Base-by-base conservation (phyloP, 2,888 invertebrate species). In the Parnassius smintheus region DNA sequence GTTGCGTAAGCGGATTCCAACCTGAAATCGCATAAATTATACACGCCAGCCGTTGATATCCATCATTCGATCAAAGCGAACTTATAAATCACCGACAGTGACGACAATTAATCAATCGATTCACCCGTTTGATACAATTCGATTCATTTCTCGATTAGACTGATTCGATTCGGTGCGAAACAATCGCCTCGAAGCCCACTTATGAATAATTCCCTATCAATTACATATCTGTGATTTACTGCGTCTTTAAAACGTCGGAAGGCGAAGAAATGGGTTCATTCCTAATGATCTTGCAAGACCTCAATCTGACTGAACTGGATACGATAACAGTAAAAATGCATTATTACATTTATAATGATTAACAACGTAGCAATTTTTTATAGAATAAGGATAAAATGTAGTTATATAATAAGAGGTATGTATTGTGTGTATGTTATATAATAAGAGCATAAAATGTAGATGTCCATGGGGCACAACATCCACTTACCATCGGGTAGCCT, bases 81-180 rank as follows among this genome's bases (percentile, higher is more conserved):
- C 74, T 79, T 77, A 89, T 90, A 88, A 88, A 90, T 90, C 88
- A 88, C 78, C 76, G 69, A 70, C 69, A 74, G 71, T 76, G 76
- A 76, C 75, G 72, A 75, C 82, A 74, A 89, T 89, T 82, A 83
- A 88, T 88, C 88, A 88, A 83, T 82, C 81, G 76, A 76, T 77
- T 83, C 83, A 80, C 75, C 78, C 78, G 79, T 77, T 76, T 81
- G 86, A 80, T 83, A 82, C 78, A 77, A 81, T 84, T 86, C 88
- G 84, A 88, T 90, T 79, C 78, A 85, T 88, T 85, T 88, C 85
- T 79, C 78, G 79, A 81, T 78, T 78, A 78, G 70, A 76, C 69
- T 77, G 80, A 78, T 81, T 82, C 81, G 83, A 75, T 75, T 73
- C 80, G 79, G 78, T 76, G 83, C 78, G 74, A 82, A 82, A 85